phyloP scores from a whole-genome alignment of 2,113 vertebrate genomes.

The Corapipo altera region DNA sequence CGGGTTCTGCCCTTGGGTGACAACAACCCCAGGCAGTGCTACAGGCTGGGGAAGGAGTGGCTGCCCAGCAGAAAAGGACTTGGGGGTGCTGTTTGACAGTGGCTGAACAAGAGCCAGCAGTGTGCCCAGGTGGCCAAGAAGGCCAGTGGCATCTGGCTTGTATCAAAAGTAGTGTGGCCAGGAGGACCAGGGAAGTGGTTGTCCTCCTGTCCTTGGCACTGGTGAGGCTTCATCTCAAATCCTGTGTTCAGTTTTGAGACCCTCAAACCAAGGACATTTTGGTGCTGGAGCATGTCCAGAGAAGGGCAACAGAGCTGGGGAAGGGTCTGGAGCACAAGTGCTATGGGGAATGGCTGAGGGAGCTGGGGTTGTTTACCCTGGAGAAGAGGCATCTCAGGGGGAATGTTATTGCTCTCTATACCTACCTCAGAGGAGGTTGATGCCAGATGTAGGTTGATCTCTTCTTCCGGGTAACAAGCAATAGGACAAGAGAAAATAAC shows the following conservation, averaged over 20 bases:
- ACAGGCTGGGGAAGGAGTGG: not conserved
- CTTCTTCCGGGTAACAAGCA: not conserved
- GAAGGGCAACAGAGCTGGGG: fast-evolving
- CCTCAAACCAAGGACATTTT: not conserved
- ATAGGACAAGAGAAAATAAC: not conserved
- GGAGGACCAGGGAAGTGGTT: not conserved
- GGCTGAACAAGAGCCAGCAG: not conserved
- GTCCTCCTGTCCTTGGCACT: not conserved
- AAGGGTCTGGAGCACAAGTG: not conserved
- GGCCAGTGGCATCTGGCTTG: not conserved
- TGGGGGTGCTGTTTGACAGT: not conserved
- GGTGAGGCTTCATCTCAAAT: fast-evolving
- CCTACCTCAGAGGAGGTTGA: not conserved
- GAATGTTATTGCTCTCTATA: not conserved
- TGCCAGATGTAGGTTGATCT: fast-evolving
- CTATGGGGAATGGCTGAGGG: not conserved
- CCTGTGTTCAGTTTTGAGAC: not conserved
- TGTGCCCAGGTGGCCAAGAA: not conserved
- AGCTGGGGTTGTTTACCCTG: not conserved
- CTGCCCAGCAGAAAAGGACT: not conserved
- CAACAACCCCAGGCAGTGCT: fast-evolving
- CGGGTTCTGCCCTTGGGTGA: not conserved
- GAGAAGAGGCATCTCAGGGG: not conserved
- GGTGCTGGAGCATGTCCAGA: not conserved
- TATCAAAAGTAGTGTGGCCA: not conserved